Evolutionary conservation across 2,888 invertebrate species (phyloP).

Genomic region (Caenorhabditis sulstoni): DNA sequence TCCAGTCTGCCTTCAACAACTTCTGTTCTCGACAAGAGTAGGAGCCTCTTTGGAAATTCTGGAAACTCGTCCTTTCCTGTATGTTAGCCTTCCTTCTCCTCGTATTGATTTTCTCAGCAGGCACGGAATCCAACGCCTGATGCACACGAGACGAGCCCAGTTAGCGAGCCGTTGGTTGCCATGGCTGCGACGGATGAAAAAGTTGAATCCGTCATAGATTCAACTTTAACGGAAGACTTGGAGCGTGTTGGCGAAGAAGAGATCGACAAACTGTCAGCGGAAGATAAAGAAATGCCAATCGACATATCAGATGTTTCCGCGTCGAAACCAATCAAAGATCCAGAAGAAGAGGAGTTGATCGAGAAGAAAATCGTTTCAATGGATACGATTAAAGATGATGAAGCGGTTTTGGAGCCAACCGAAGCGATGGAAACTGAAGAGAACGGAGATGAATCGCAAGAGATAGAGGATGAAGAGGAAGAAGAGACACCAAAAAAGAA

Average conservation of each 20-base stretch:
- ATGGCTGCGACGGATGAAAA: conserved; percentile 9
- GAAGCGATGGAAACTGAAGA: conserved; percentile 1
- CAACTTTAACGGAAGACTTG: not conserved
- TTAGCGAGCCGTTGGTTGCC: not conserved
- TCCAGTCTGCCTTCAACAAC: conserved; percentile 31
- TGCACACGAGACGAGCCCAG: conserved; percentile 1
- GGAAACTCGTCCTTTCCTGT: conserved; percentile 14
- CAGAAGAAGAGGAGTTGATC: conserved; percentile 44
- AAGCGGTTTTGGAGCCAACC: not conserved
- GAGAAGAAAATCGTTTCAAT: conserved; percentile 49
- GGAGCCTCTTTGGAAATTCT: conserved; percentile 60
- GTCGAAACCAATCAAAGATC: not conserved
- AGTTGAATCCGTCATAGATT: not conserved
- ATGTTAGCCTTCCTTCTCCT: not conserved
- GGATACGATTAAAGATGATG: conserved; percentile 37
- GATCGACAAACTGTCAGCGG: not conserved
- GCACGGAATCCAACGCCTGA: conserved; percentile 15
- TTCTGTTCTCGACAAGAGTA: conserved; percentile 51
- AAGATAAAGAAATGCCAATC: conserved; percentile 1
- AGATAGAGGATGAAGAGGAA: conserved; percentile 18
- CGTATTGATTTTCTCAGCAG: not conserved
- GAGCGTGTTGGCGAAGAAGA: not conserved
- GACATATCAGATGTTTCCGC: not conserved
- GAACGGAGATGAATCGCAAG: conserved; percentile 12
- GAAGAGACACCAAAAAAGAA: conserved; percentile 35